These are phyloP conservation scores for Telenomus remus DNA, from an alignment of 1,140 invertebrate species.

Conservation along the genomic window DNA sequence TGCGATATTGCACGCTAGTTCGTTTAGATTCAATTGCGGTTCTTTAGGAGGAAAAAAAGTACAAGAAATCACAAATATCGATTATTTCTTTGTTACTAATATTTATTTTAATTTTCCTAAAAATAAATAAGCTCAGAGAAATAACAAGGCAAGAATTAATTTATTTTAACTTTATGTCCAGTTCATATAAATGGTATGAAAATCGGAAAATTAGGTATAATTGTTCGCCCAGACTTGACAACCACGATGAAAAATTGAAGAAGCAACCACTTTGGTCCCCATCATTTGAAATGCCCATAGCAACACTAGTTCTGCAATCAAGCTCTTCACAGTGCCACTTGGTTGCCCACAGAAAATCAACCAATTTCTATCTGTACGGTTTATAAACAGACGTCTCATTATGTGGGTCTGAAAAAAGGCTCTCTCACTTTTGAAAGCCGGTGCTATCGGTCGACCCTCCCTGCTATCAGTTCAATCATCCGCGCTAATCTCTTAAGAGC, in stretches of 20 bases:
- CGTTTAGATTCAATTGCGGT: slow-evolving; percentile 63
- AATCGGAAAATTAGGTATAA: too few relatives aligned
- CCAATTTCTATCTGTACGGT: not conserved
- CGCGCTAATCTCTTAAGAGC: slow-evolving; percentile 30
- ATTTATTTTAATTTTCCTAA: too few relatives aligned
- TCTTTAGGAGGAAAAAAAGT: slow-evolving; percentile 39
- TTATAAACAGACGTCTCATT: not conserved
- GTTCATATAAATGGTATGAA: too few relatives aligned
- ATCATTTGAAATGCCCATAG: not conserved
- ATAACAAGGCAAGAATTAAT: not conserved
- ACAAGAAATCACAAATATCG: slow-evolving; percentile 20
- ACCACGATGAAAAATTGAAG: too few relatives aligned
- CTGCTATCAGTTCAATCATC: slow-evolving; percentile 37
- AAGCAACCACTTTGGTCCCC: too few relatives aligned
- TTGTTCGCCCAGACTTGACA: too few relatives aligned
- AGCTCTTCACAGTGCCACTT: not conserved
- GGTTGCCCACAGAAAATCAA: not conserved
- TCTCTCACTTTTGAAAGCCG: slow-evolving; percentile 2
- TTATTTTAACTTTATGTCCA: too few relatives aligned
- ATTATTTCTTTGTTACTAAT: slow-evolving; percentile 10
- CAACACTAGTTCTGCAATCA: not conserved
- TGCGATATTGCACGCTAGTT: slow-evolving; percentile 58
- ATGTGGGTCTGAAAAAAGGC: slow-evolving; percentile 2
- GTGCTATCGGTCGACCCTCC: slow-evolving; percentile 14
- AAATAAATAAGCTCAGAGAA: too few relatives aligned